A percentile compares a stretch with the other conserved stretches of the same genome.
These are phyloP conservation scores for Lucinisca nassula DNA, from an alignment of 2,888 invertebrate genomes.

Conservation along the genomic window DNA sequence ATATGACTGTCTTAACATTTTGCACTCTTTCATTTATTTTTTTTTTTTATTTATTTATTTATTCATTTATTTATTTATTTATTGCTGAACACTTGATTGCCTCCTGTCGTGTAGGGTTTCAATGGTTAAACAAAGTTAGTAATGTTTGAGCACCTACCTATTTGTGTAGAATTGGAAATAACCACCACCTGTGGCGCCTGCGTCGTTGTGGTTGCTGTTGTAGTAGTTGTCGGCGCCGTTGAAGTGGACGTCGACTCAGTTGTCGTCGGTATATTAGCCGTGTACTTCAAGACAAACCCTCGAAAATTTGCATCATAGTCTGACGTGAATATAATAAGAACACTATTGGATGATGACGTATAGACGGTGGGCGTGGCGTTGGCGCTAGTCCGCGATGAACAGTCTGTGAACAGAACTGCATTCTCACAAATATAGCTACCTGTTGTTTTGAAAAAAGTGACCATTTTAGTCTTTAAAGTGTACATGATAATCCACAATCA, in stretches of 20 bases:
- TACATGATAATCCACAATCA: too few relatives aligned
- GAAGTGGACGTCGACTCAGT: constrained; percentile 41
- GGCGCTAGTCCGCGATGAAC: constrained; percentile 41
- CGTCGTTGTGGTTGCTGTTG: background rate
- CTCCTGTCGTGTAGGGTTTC: too few relatives aligned
- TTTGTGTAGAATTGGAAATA: background rate
- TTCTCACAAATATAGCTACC: constrained; percentile 59
- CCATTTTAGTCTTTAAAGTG: too few relatives aligned
- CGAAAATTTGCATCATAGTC: constrained; percentile 43
- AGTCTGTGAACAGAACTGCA: constrained; percentile 37
- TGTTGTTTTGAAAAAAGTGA: too few relatives aligned
- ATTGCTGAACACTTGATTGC: too few relatives aligned
- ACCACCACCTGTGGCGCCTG: background rate
- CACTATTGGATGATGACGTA: constrained; percentile 41
- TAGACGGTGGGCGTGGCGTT: constrained; percentile 30
- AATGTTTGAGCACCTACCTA: too few relatives aligned
- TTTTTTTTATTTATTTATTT: too few relatives aligned
- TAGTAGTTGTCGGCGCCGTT: background rate
- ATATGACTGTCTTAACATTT: too few relatives aligned
- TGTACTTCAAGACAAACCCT: constrained; percentile 60
- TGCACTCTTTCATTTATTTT: too few relatives aligned
- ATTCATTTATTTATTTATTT: too few relatives aligned
- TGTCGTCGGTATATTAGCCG: constrained; percentile 31
- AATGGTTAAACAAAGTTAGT: too few relatives aligned
- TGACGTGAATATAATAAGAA: constrained; percentile 50